A percentile compares a stretch with the other conserved stretches of the same genome.
Evolutionary conservation across 2,797 vertebrate genomes (phyloP).

Genomic region (Denticeps clupeoides): DNA sequence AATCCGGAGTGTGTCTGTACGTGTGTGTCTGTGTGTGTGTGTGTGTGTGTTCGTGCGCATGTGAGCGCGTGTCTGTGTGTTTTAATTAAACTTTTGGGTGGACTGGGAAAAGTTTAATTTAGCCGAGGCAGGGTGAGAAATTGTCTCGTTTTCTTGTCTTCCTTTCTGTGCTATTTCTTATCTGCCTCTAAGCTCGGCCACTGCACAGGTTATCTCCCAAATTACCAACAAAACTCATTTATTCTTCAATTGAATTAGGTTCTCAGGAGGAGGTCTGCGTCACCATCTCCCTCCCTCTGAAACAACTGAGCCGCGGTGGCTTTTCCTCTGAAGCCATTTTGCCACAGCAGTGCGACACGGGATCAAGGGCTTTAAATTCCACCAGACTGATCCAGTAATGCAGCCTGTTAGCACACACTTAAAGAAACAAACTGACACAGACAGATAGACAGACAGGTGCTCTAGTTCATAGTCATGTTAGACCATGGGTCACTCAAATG

Average conservation of each 20-base stretch:
- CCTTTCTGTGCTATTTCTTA: conserved; percentile 51
- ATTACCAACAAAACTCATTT: conserved; percentile 67
- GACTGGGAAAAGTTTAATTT: conserved; percentile 53
- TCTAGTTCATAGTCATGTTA: too few species aligned
- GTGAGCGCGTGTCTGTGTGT: conserved; percentile 8
- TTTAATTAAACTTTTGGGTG: conserved; percentile 62
- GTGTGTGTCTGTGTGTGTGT: conserved; percentile 37
- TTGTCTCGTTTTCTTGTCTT: conserved; percentile 58
- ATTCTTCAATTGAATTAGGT: conserved; percentile 66
- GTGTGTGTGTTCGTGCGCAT: too few species aligned
- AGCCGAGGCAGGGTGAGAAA: conserved; percentile 52
- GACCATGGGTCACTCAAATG: too few species aligned
- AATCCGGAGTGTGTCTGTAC: conserved; percentile 51
- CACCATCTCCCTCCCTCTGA: conserved; percentile 36
- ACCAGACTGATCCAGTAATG: background rate
- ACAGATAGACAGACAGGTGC: conserved; percentile 5
- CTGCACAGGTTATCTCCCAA: conserved; percentile 60
- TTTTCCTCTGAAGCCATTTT: conserved; percentile 35
- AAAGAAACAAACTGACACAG: background rate
- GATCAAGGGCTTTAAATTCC: conserved; percentile 40
- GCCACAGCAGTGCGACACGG: conserved; percentile 34
- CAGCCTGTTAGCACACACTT: background rate
- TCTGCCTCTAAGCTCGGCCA: conserved; percentile 49
- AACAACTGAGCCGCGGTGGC: conserved; percentile 33
- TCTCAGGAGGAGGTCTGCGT: conserved; percentile 32